Base-by-base conservation (phyloP, 2,888 invertebrate genomes). In the Gibbula magus region DNA sequence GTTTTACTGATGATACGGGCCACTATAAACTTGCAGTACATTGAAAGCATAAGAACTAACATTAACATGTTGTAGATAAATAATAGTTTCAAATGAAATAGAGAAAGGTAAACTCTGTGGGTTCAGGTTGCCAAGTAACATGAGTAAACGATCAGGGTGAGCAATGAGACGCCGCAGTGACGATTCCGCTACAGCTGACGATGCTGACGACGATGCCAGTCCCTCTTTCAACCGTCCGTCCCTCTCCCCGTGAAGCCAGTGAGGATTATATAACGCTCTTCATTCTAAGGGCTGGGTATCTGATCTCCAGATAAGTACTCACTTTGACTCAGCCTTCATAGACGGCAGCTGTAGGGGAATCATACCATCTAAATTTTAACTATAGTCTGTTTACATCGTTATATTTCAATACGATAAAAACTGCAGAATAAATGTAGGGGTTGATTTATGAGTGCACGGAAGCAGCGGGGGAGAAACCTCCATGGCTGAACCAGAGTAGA, bases 341-440 rank as follows among this genome's bases (percentile, higher is more conserved):
- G 1, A 16, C 13, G 61, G 61, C 61, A 61, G 61, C 61, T 61
- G 61, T 25, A 61, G 61, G 25, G 29, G 16, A 61, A 61, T 61
- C 61, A 29, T 29, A 25, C 29, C 61, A 61, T 61, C 61, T 61
- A 61, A 61, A 61, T 61, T 61, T 61, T 18, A 25, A 61, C 29
- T 61, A 61, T 61, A 29, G 61, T 61, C 61, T 61, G 61, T 61
- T 61, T 61, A 61, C 61, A 61, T 61, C 61, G 61, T 61, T 61
- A 61, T 61, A 61, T 29, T 25, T 61, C n/a, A 29, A 61, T 61
- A 61, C 61, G 61, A 25, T 25, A 61, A 61, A 61, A 61, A 61
- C 22, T 61, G 61, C 29, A 29, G 29, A 61, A 61, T 61, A 61
- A 61, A 61, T 61, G 61, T 61, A 61, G 61, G 29, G 29, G 61